Evolutionary conservation across 1,140 invertebrate genomes (phyloP).

Genomic region (Drosophila neocordata): DNA sequence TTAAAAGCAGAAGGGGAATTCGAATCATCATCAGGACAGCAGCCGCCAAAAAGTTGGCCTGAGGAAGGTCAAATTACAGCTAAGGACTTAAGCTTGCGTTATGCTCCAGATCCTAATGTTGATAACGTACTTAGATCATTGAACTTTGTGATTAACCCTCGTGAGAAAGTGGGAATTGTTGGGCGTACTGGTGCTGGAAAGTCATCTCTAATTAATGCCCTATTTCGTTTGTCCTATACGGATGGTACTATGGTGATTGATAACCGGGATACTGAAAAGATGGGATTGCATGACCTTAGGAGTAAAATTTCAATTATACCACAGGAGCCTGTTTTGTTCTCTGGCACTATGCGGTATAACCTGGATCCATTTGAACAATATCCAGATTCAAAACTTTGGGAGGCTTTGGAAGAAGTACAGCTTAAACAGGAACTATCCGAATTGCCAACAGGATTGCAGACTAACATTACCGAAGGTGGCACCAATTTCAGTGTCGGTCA

Average conservation of each 20-base stretch:
- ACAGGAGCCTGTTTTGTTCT: conserved; percentile 88
- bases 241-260: conserved; percentile 86
- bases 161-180: conserved; percentile 86
- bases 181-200: conserved; percentile 93
- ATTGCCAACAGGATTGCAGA: conserved; percentile 86
- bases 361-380: conserved; percentile 91
- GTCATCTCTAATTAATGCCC: conserved; percentile 88
- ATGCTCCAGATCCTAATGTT: conserved; percentile 84
- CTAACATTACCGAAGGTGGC: conserved; percentile 88
- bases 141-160: conserved; percentile 84
- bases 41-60: conserved; percentile 89
- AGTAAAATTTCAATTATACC: conserved; percentile 87
- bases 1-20: conserved; percentile 86
- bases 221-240: conserved; percentile 86
- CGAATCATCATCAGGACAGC: conserved; percentile 85
- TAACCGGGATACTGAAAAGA: conserved; percentile 84
- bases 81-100: conserved; percentile 84
- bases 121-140: conserved; percentile 85
- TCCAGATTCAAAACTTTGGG: conserved; percentile 90
- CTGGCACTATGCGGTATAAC: conserved; percentile 86
- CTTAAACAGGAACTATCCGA: conserved; percentile 87
- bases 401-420: conserved; percentile 89
- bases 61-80: conserved; percentile 87
- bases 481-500: conserved; percentile 89
- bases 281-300: conserved; percentile 84